A percentile compares a stretch with the other conserved stretches of the same genome.
Conservation (phyloP, 2,113 vertebrate species). For the Odobenus rosmarus region DNA sequence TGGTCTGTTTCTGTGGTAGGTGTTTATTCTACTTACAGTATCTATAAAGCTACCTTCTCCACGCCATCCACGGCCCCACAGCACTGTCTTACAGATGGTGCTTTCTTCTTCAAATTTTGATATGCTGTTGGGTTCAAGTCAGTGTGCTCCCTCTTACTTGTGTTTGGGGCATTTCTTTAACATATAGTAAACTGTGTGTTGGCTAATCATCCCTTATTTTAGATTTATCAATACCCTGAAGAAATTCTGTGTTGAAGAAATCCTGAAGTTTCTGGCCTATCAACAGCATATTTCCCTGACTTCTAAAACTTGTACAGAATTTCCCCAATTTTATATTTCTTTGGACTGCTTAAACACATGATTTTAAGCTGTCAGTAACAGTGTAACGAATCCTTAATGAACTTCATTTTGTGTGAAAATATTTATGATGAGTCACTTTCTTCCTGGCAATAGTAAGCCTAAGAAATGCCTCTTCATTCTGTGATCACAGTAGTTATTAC, state of each 20-base stretch:
- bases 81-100: neutral
- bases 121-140: neutral
- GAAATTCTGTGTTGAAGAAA: neutral
- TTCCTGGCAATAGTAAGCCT: neutral
- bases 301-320: neutral
- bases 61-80: neutral
- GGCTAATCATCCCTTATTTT: neutral
- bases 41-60: neutral
- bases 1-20: neutral
- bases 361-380: neutral
- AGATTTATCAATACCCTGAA: neutral
- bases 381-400: neutral
- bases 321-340: neutral
- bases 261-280: neutral
- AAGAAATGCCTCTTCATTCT: neutral
- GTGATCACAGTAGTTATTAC: neutral
- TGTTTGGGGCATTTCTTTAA: neutral
- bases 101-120: neutral
- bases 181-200: neutral
- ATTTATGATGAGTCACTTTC: neutral
- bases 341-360: neutral
- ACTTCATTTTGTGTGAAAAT: neutral
- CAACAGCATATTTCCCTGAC: neutral
- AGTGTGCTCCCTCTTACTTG: neutral
- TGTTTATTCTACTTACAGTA: neutral